A percentile compares a stretch with the other conserved stretches of the same genome.
Conservation (phyloP, 2,113 vertebrate species). For the Spilogale gracilis region DNA sequence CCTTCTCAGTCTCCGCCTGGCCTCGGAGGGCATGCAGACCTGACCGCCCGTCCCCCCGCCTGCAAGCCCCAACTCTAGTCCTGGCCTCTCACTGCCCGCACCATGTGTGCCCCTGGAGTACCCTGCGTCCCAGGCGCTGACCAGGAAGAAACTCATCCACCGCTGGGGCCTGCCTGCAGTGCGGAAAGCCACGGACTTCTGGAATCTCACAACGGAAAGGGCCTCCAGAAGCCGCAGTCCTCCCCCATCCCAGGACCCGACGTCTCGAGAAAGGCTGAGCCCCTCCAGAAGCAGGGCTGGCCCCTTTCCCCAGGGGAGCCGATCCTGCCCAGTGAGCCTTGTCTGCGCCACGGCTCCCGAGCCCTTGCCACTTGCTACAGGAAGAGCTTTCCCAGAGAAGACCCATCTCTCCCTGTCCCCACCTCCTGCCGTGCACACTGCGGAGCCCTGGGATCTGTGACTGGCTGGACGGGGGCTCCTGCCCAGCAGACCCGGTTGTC, state of each 20-base stretch:
- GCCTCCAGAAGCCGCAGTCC: neutral
- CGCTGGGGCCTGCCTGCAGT: neutral
- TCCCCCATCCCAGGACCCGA: neutral
- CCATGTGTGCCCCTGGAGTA: accelerated
- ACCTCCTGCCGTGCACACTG: accelerated
- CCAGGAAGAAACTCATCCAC: neutral
- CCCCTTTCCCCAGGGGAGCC: neutral
- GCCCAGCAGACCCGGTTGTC: neutral
- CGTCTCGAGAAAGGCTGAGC: neutral
- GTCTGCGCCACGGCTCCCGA: neutral
- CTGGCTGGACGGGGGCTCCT: neutral
- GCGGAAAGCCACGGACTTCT: neutral
- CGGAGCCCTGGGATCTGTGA: neutral
- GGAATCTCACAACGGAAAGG: neutral
- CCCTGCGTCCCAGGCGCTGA: accelerated
- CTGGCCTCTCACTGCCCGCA: accelerated
- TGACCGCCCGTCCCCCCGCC: accelerated
- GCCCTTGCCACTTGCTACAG: neutral
- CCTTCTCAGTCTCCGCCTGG: neutral
- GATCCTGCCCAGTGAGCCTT: accelerated
- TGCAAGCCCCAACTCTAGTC: accelerated
- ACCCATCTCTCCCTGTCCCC: neutral
- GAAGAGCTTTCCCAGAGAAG: neutral
- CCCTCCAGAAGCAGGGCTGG: neutral
- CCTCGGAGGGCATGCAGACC: accelerated